Percentiles rank a stretch among this genome's conserved stretches.
phyloP scores from a whole-genome alignment of 2,888 invertebrate genomes.

The Thymelicus sylvestris region DNA sequence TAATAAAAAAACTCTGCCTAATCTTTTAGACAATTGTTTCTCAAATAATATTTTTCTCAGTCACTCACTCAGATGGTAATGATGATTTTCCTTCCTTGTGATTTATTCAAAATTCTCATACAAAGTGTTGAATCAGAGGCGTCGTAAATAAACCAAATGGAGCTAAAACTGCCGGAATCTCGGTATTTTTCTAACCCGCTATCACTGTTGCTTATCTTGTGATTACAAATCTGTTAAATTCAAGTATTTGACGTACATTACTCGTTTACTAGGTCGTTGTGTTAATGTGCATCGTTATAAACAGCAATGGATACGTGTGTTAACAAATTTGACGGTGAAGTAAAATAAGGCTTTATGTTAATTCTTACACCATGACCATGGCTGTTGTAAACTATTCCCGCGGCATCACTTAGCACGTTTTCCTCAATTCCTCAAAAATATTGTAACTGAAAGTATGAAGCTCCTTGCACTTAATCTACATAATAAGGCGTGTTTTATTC shows the following conservation, averaged over 20 bases:
- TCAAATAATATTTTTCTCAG: not conserved
- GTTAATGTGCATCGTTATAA: not conserved
- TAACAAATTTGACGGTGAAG: not conserved
- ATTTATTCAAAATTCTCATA: slow-evolving; percentile 31
- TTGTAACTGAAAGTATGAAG: slow-evolving; percentile 48
- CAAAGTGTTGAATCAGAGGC: slow-evolving; percentile 33
- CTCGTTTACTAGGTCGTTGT: not conserved
- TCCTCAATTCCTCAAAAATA: slow-evolving; percentile 12
- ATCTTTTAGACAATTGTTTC: not conserved
- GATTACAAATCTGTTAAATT: slow-evolving; percentile 6
- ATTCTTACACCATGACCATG: slow-evolving; percentile 13
- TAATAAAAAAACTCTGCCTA: too few relatives aligned
- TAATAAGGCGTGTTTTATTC: slow-evolving; percentile 54
- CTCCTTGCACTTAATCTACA: slow-evolving; percentile 53
- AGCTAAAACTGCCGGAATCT: slow-evolving; percentile 26
- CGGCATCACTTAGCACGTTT: slow-evolving; percentile 14
- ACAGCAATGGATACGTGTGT: not conserved
- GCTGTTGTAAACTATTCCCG: slow-evolving; percentile 28
- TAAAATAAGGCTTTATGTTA: slow-evolving; percentile 6
- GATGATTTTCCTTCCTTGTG: slow-evolving; percentile 24
- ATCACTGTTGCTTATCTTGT: slow-evolving; percentile 8
- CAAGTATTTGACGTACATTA: slow-evolving; percentile 10
- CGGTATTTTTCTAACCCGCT: slow-evolving; percentile 34
- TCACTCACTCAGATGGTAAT: slow-evolving; percentile 2
- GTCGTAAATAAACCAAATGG: slow-evolving; percentile 35